A percentile compares a stretch with the other conserved stretches of the same genome.
These are phyloP conservation scores for Lithobates sylvaticus DNA, from an alignment of 2,797 vertebrate species.

Conservation along the genomic window DNA sequence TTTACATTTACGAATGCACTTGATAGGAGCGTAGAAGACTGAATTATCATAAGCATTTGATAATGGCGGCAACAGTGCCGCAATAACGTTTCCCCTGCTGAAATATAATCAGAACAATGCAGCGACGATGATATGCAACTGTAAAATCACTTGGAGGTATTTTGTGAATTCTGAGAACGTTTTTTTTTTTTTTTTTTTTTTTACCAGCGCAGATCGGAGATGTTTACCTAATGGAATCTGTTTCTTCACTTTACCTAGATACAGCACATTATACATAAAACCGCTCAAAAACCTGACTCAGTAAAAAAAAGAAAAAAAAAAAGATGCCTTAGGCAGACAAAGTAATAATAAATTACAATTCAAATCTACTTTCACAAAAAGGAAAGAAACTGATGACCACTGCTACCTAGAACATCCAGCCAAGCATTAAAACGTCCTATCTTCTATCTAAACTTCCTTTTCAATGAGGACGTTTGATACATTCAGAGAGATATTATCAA, in stretches of 20 bases:
- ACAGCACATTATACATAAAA: slow-evolving; percentile 49
- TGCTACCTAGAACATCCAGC: slow-evolving; percentile 30
- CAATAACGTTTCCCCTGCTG: not conserved
- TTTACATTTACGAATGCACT: slow-evolving; percentile 8
- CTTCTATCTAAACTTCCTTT: slow-evolving; percentile 2
- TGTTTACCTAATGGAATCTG: slow-evolving; percentile 26
- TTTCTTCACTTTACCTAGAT: slow-evolving; percentile 6
- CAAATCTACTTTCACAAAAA: slow-evolving; percentile 42
- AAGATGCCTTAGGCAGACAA: slow-evolving; percentile 36
- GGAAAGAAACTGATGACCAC: not conserved
- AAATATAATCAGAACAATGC: not conserved
- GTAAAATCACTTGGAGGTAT: slow-evolving; percentile 4
- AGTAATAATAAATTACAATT: slow-evolving; percentile 36
- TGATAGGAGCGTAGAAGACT: not conserved
- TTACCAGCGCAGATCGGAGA: slow-evolving; percentile 25
- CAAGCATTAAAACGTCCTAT: slow-evolving; percentile 25
- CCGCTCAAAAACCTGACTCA: slow-evolving; percentile 39
- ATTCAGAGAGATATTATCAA: slow-evolving; percentile 49
- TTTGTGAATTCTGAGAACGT: slow-evolving; percentile 11
- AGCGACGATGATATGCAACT: not conserved
- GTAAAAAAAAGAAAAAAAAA: slow-evolving; percentile 27
- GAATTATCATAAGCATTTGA: not conserved
- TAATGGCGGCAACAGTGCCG: not conserved
- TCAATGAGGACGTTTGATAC: slow-evolving; percentile 19
- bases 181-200: not conserved